Conservation (phyloP, 2,888 invertebrate species). For the Dilophus febrilis region DNA sequence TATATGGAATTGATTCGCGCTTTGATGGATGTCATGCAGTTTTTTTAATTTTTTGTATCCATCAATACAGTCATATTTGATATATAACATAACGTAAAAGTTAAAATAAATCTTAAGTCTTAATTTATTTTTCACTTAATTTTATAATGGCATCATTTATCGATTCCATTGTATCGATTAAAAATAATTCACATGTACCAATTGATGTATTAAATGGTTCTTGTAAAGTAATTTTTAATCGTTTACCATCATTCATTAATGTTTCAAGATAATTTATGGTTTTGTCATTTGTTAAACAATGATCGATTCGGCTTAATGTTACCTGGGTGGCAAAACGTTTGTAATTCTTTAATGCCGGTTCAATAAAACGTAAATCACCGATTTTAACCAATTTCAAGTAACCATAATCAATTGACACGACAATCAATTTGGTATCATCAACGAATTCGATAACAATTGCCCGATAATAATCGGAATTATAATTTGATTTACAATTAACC, state of each 20-base stretch:
- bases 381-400: background rate
- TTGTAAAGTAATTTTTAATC: background rate
- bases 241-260: background rate
- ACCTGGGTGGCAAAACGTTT: slow-evolving; percentile 2
- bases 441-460: background rate
- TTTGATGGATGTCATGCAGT: too few relatives aligned
- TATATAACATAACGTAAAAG: too few relatives aligned
- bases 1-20: too few relatives aligned
- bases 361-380: background rate
- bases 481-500: background rate
- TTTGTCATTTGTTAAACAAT: background rate
- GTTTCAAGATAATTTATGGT: background rate
- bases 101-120: too few relatives aligned
- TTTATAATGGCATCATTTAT: background rate
- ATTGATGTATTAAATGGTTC: too few relatives aligned
- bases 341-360: background rate
- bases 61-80: too few relatives aligned
- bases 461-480: slow-evolving; percentile 1
- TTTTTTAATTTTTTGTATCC: too few relatives aligned
- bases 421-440: background rate
- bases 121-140: too few relatives aligned
- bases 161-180: background rate
- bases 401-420: slow-evolving; percentile 2
- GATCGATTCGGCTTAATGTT: background rate
- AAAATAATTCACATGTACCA: too few relatives aligned